Conservation (phyloP, 1,140 invertebrate genomes). For the Anastrepha obliqua region DNA sequence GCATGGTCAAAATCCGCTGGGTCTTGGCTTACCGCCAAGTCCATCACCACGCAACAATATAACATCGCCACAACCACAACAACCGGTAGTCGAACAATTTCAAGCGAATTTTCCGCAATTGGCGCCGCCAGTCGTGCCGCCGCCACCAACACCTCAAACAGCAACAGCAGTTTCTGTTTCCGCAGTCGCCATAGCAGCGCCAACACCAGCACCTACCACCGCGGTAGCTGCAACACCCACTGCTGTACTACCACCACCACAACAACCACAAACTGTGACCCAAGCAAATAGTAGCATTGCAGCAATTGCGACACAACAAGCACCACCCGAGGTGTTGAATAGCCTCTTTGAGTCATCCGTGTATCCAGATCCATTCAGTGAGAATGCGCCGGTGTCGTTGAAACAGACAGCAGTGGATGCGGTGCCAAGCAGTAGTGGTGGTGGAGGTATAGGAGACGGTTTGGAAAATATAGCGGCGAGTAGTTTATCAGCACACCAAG, state of each 20-base stretch:
- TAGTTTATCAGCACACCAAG: background rate
- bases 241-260: constrained; percentile 55
- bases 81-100: constrained; percentile 71
- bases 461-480: constrained; percentile 3
- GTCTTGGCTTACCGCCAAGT: constrained; percentile 76
- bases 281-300: constrained; percentile 62
- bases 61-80: constrained; percentile 71
- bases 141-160: constrained; percentile 64
- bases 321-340: constrained; percentile 61
- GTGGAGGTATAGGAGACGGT: background rate
- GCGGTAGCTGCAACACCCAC: constrained; percentile 60
- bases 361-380: constrained; percentile 80
- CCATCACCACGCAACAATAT: constrained; percentile 73
- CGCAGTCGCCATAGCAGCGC: constrained; percentile 59
- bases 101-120: constrained; percentile 72
- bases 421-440: background rate
- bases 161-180: constrained; percentile 63
- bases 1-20: constrained; percentile 74
- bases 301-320: constrained; percentile 42
- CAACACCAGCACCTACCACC: background rate
- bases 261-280: background rate
- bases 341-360: constrained; percentile 75
- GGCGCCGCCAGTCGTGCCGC: constrained; percentile 63
- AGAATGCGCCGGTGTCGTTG: constrained; percentile 65
- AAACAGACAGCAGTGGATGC: background rate